Evolutionary conservation across 2,797 vertebrate species (phyloP).

Genomic region (Somateria mollissima): DNA sequence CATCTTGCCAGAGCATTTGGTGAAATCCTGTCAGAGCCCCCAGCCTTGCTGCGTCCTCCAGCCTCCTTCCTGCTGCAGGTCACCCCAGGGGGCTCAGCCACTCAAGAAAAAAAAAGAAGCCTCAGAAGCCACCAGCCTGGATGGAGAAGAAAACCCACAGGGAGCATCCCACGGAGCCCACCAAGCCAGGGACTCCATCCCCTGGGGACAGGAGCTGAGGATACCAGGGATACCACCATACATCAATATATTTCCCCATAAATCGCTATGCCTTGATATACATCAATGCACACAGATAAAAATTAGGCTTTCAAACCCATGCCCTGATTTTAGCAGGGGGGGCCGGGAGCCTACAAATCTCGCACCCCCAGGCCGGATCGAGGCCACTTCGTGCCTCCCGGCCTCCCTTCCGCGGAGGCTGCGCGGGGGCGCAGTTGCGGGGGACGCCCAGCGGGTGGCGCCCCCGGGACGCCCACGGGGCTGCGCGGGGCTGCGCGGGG

Average conservation of each 20-base stretch:
- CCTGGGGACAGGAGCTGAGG: accelerated
- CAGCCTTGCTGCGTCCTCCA: no score
- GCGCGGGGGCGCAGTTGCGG: not conserved
- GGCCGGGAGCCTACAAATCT: no score
- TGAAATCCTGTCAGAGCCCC: accelerated
- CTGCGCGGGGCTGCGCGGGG: not conserved
- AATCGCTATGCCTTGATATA: accelerated
- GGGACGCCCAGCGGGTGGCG: constrained; percentile 63
- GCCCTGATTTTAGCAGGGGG: not conserved
- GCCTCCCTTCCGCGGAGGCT: not conserved
- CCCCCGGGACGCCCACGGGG: constrained; percentile 51
- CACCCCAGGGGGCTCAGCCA: not conserved
- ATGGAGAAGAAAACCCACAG: not conserved
- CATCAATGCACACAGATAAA: accelerated
- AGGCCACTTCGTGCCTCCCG: accelerated
- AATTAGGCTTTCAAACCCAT: accelerated
- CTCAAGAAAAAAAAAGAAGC: no score
- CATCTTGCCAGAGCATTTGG: accelerated
- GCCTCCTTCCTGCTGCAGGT: no score
- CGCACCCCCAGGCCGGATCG: not conserved
- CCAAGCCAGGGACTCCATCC: not conserved
- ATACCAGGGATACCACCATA: accelerated
- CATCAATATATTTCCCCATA: accelerated
- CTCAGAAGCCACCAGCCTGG: not conserved
- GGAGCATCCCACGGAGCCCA: accelerated